Base-by-base conservation (phyloP, 2,113 vertebrate species). In the Recurvirostra avosetta region DNA sequence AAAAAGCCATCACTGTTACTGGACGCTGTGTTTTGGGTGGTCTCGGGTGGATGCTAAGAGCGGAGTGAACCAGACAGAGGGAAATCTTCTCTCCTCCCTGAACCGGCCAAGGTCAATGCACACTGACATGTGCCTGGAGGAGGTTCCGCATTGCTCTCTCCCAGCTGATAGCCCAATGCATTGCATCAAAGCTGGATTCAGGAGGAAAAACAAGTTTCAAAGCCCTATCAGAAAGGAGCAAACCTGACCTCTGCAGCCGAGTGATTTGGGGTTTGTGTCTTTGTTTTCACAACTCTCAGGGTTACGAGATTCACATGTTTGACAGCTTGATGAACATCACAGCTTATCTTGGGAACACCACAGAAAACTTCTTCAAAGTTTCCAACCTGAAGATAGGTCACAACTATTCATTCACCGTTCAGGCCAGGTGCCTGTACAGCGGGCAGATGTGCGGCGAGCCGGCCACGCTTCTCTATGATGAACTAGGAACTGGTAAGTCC, bases 381-480 rank as follows among this genome's bases (percentile, higher is more conserved):
- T 98, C 97, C 96, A 99, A 98, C 97, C 98, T 99, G 97, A 98
- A 98, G 93, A 53, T 97, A 17, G 99, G 99, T 20, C 99, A 99
- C 97, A 99, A 99, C 97, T 99, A 99, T 65, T 99, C 99, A 0
- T 99, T 99, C 98, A 98, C 96, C 0, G 99, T 99, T 30, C 99
- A 99, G 94, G 99, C 99, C 4, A 97, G 98, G 47, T 99, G 99
- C 80, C 98, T 99, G 63, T 97, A 99, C 7, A 97, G 96, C 2
- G 98, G 98, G 16, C 99, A 99, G 98, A 98, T 99, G 94, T 99
- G 99, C 3, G 99, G 99, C 3, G 99, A 99, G 49, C 98, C 99
- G 0, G 99, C 99, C 0, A 96, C 98, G 2, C 98, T 99, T 20
- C 98, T 99, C 9, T 99, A 99, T 1, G 98, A 99, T 8, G 98